These are phyloP conservation scores for Laticauda colubrina DNA, from an alignment of 2,113 vertebrate genomes.

Conservation along the genomic window DNA sequence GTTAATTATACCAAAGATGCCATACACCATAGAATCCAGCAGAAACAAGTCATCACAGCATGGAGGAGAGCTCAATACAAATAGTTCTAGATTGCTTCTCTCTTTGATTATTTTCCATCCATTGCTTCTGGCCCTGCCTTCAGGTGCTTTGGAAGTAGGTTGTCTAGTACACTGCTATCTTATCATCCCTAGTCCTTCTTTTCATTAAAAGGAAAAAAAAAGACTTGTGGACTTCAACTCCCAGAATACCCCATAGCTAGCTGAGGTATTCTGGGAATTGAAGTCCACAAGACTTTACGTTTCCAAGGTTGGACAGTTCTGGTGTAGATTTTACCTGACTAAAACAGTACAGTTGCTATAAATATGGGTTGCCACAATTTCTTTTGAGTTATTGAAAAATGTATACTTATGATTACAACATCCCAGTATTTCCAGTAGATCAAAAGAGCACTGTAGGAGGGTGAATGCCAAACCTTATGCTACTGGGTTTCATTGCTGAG, in stretches of 20 bases:
- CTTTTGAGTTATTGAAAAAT: background rate
- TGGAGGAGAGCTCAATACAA: background rate
- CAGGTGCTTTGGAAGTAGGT: background rate
- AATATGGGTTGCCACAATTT: background rate
- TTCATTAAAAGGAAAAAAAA: background rate
- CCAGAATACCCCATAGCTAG: background rate
- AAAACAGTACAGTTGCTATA: constrained; percentile 21
- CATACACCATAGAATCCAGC: accelerated
- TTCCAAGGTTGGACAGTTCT: background rate
- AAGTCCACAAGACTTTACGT: background rate
- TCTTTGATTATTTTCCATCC: background rate
- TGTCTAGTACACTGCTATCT: background rate
- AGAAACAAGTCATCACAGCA: background rate
- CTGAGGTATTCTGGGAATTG: background rate
- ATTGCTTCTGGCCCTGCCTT: background rate
- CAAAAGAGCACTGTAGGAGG: background rate
- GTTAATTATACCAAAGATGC: background rate
- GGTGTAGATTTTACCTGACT: constrained; percentile 26
- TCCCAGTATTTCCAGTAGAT: background rate
- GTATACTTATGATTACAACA: background rate
- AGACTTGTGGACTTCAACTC: background rate
- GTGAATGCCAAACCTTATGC: constrained; percentile 31
- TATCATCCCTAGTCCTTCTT: background rate
- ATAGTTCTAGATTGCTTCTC: background rate
- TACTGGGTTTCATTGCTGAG: constrained; percentile 39